A percentile compares a stretch with the other conserved stretches of the same genome.
These are phyloP conservation scores for Phycodurus eques DNA, from an alignment of 2,113 vertebrate species.

Conservation along the genomic window DNA sequence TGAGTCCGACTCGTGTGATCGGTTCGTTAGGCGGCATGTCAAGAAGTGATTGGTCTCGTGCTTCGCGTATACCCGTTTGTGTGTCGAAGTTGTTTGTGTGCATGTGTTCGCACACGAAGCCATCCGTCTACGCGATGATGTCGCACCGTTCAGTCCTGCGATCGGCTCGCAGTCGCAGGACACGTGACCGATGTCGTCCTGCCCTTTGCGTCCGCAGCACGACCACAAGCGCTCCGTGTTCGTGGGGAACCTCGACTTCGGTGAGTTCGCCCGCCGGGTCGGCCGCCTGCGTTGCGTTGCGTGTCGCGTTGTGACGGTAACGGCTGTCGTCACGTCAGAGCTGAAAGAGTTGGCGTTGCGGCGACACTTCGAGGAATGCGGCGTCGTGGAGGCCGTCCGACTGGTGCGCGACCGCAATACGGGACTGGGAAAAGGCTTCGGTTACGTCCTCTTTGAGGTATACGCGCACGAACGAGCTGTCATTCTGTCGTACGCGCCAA, in stretches of 20 bases:
- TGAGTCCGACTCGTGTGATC: background rate
- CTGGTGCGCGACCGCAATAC: conserved; percentile 83
- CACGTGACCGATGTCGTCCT: too few relatives aligned
- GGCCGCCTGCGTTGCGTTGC: background rate
- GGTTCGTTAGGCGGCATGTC: too few relatives aligned
- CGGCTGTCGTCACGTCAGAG: conserved; percentile 64
- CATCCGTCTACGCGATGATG: too few relatives aligned
- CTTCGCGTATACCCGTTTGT: too few relatives aligned
- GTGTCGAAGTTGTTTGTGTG: background rate
- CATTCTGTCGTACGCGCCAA: background rate
- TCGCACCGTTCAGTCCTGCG: too few relatives aligned
- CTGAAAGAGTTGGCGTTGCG: conserved; percentile 74
- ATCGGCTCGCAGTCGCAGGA: too few relatives aligned
- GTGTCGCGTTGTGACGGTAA: too few relatives aligned
- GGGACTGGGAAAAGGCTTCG: conserved; percentile 89
- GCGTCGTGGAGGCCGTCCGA: conserved; percentile 77
- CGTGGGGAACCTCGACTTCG: conserved; percentile 89
- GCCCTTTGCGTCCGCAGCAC: conserved; percentile 73
- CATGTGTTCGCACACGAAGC: too few relatives aligned
- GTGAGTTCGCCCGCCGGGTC: conserved; percentile 70
- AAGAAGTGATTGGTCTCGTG: too few relatives aligned
- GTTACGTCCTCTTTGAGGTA: conserved; percentile 92
- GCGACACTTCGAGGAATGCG: conserved; percentile 83
- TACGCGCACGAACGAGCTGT: accelerated
- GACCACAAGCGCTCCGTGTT: conserved; percentile 87